Base-by-base conservation (phyloP, 1,140 invertebrate genomes). In the Venturia canescens region DNA sequence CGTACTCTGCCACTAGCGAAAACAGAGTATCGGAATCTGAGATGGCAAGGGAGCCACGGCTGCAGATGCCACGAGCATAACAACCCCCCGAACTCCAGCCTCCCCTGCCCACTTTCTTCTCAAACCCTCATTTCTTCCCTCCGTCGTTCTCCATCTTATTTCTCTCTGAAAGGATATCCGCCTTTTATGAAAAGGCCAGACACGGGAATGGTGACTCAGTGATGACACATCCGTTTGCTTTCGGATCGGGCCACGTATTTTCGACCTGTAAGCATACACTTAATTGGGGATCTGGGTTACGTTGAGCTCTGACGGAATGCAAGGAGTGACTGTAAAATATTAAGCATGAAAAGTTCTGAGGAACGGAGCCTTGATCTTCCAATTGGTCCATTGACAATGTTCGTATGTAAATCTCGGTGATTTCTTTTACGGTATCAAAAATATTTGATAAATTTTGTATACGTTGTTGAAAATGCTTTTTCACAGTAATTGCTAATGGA, bases 21-120 rank as follows among this genome's bases (percentile, higher is more conserved):
- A 88, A 86, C 87, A 87, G 86, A 88, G 87, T 89, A 84, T 84
- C 80, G 75, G 84, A 87, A 72, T 88, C 87, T 23, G 31, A 29
- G 69, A 80, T 44, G 71, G 57, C 38, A 48, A 66, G 82, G 85
- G 82, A 84, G 79, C 81, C 83, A 83, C 70, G 83, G 87, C 84
- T 82, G 84, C 87, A 88, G 87, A 88, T 88, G 87, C 85, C 86
- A 84, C 80, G 84, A 76, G 86, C 85, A 87, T 88, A 88, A 88
- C 86, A 78, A 80, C 69, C 80, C 69, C 78, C 77, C 79, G 44
- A 53, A 77, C 82, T 71, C 38, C 38, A 44, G 0, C 38, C n/a
- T 82, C 83, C 16, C 71, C 63, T 13, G 18, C 50, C n/a, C 2
- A n/a, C n/a, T n/a, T 21, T n/a, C 50, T 21, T 53, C 50, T 53